Percentiles rank a stretch among this genome's conserved stretches.
These are phyloP conservation scores for Castor canadensis DNA, from an alignment of 2,113 vertebrate species.

Conservation along the genomic window DNA sequence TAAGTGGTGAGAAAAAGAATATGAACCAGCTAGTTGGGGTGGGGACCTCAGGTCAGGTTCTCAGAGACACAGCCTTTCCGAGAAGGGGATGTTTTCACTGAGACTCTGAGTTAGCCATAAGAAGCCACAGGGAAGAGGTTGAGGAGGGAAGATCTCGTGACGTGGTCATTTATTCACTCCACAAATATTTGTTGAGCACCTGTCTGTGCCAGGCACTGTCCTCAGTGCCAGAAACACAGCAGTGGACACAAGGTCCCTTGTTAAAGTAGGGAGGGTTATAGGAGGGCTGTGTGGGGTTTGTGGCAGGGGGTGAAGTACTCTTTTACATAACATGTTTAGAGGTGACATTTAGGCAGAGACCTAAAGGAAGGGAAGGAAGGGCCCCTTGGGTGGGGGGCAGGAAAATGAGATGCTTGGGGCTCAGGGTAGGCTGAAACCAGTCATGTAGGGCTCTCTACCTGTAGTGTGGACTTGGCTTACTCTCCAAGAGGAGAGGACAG, in stretches of 20 bases:
- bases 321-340: not conserved
- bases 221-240: not conserved
- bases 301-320: not conserved
- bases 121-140: rapidly evolving
- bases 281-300: not conserved
- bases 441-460: too few species aligned
- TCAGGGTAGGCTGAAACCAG: not conserved
- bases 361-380: not conserved
- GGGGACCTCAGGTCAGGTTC: not conserved
- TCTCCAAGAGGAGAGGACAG: not conserved
- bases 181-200: not conserved
- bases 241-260: not conserved
- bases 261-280: not conserved
- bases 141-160: not conserved
- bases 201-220: not conserved
- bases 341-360: not conserved
- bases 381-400: rapidly evolving
- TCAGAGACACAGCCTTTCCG: not conserved
- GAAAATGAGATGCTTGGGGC: not conserved
- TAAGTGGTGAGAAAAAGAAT: not conserved
- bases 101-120: not conserved
- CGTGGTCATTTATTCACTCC: not conserved
- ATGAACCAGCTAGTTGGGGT: rapidly evolving
- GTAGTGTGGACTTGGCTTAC: not conserved
- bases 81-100: not conserved